phyloP scores from a whole-genome alignment of 1,140 invertebrate species.

The Lepidurus arcticus region DNA sequence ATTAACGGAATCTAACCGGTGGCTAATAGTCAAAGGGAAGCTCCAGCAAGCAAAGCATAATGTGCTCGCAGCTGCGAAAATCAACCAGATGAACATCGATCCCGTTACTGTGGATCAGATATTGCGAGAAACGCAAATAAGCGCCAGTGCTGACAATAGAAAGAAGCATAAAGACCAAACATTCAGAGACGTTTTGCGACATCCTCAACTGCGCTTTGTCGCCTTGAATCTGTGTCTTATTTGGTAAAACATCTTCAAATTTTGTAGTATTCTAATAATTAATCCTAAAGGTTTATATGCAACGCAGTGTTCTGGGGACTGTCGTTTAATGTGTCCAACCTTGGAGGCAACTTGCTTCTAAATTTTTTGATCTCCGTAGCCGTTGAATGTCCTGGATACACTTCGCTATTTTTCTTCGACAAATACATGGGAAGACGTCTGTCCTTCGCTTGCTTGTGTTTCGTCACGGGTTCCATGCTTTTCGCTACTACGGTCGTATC shows the following conservation, averaged over 20 bases:
- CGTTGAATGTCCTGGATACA: conserved; percentile 33
- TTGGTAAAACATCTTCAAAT: not conserved
- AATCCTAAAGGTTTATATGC: conserved; percentile 11
- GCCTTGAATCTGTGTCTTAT: not conserved
- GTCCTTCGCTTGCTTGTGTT: not conserved
- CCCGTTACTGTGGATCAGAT: not conserved
- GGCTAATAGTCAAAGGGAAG: conserved; percentile 44
- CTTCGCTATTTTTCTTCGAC: conserved; percentile 29
- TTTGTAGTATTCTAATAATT: not conserved
- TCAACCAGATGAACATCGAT: conserved; percentile 36
- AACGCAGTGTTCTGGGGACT: conserved; percentile 34
- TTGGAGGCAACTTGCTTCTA: conserved; percentile 28
- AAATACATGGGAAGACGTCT: conserved; percentile 33
- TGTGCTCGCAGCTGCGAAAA: conserved; percentile 39
- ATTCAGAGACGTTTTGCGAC: not conserved
- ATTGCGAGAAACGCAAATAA: not conserved
- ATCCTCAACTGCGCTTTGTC: not conserved
- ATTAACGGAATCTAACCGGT: conserved; percentile 48
- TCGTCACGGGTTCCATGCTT: conserved; percentile 28
- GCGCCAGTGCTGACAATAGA: not conserved
- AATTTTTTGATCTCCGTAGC: not conserved
- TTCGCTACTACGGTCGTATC: conserved; percentile 28
- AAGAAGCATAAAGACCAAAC: not conserved
- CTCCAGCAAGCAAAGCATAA: conserved; percentile 42
- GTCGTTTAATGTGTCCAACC: conserved; percentile 28